Evolutionary conservation across 2,113 vertebrate species (phyloP), one percentile per base, ranked within the genome.

Genomic region (Stomatorhinus ivindoensis): DNA sequence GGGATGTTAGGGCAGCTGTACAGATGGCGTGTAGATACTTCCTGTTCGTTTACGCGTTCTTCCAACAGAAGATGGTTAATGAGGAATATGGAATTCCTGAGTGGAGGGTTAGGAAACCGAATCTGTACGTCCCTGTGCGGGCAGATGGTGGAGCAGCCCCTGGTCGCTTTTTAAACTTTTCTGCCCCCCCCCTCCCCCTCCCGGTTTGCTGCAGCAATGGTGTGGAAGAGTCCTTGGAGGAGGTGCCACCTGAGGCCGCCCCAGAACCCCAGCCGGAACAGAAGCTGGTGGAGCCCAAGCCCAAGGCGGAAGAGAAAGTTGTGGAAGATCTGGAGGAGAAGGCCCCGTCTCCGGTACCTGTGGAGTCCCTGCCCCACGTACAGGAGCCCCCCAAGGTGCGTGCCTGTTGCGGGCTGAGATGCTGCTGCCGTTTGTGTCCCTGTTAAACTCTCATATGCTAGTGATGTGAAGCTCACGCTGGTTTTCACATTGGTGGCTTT

Each of bases 311-410:
- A 73, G 97, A 99, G 91, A 98, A 99, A 93, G 96, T 94, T 82
- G 92, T 96, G 42, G 97, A 99, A 89, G 97, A 99, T 89, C 92
- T 97, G 89, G 98, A 98, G 94, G 97, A 97, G 93, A 98, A 98
- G 47, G 96, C 97, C 48, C 93, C 96, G 4, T 98, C 98, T 89
- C 97, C 98, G 17, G 95, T 95, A 89, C 98, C 97, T 17, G 96
- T 94, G 88, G 97, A 99, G 92, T 97, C 97, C 24, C 96, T 96
- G 90, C 95, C 96, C 0, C 95, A 96, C 90, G 96, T 96, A 0
- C 97, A 97, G 88, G 98, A 99, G 92, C 95, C 97, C 80, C 97
- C 97, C 91, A 99, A 99, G 96, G 98, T 99, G 89, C 89, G 90
- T 3, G 11, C n/a, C 15, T 39, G 15, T 0, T 80, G 73, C 19